Base-by-base conservation (phyloP, 2,113 vertebrate genomes). In the Eira barbara region DNA sequence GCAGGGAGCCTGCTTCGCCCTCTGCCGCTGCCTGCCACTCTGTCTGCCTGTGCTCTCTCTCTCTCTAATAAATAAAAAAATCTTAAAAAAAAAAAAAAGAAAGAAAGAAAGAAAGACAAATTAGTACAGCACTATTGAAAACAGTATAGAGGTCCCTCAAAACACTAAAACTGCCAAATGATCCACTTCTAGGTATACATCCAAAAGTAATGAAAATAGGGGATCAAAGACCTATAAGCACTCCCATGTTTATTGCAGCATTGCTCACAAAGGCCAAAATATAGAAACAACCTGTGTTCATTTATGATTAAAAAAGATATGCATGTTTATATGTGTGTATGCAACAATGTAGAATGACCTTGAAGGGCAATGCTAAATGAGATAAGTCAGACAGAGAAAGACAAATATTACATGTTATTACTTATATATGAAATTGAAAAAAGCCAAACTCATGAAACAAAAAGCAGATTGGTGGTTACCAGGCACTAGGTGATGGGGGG, bases 141-240 rank as follows among this genome's bases (percentile, higher is more conserved):
- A 79, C 10, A 80, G 49, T 36, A 59, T 11, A 23, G 73, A 88
- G 17, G 15, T 57, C 87, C 11, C 49, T 88, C 76, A 88, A 94
- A 87, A 69, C 25, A 87, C 65, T 69, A 45, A 36, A 94, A 87
- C 29, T 57, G 69, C 20, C 18, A 80, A 29, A 29, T 67, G 59
- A 87, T 45, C 23, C 11, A 79, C 15, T 45, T 87, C 74, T 47
- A 63, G 7, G 7, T 57, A 94, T 71, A 61, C 47, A 49, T 15
- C 21, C 39, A 81, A 89, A 94, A 84, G 74, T 89, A 81, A 89
- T 88, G 49, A 89, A 94, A 88, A 47, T 15, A 89, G 39, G 84
- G 71, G 71, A 31, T 5, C 25, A 29, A 71, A 81, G 34, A 89
- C 31, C 36, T 36, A 47, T 31, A 71, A 49, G 12, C 76, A 81